Evolutionary conservation across 1,140 invertebrate species (phyloP).

Genomic region (Drosophila nigrodunni): DNA sequence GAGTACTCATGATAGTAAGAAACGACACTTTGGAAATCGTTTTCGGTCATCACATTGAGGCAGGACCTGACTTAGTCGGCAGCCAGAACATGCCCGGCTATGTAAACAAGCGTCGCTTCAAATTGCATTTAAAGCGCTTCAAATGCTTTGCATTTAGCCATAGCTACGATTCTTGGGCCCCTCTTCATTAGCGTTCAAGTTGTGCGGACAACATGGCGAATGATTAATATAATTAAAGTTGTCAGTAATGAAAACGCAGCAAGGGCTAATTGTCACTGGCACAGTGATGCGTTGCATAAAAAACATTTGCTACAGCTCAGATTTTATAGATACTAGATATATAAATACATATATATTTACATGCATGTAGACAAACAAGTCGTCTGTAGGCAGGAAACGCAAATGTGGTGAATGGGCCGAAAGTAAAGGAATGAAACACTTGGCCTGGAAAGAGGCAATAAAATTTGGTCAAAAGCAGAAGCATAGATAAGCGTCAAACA

Average conservation of each 20-base stretch:
- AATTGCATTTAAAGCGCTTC: slow-evolving; percentile 76
- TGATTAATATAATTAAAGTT: slow-evolving; percentile 67
- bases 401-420: slow-evolving; percentile 15
- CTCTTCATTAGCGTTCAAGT: slow-evolving; percentile 60
- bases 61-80: neutral
- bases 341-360: neutral
- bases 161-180: neutral
- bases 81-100: slow-evolving; percentile 33
- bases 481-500: slow-evolving; percentile 79
- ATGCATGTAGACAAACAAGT: slow-evolving; percentile 4
- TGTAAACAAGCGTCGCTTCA: slow-evolving; percentile 73
- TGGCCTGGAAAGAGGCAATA: slow-evolving; percentile 80
- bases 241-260: slow-evolving; percentile 49
- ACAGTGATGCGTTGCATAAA: slow-evolving; percentile 14
- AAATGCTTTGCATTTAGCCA: slow-evolving; percentile 47
- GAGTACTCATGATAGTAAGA: no score
- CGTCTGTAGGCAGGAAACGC: neutral
- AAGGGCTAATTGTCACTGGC: slow-evolving; percentile 21
- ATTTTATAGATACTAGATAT: neutral
- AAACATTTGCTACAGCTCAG: neutral
- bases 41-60: slow-evolving; percentile 29
- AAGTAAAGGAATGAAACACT: slow-evolving; percentile 57
- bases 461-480: slow-evolving; percentile 78
- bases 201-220: slow-evolving; percentile 68
- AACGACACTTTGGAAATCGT: slow-evolving; percentile 46